Evolutionary conservation across 1,140 invertebrate genomes (phyloP).

Genomic region (Calliopsis andreniformis): DNA sequence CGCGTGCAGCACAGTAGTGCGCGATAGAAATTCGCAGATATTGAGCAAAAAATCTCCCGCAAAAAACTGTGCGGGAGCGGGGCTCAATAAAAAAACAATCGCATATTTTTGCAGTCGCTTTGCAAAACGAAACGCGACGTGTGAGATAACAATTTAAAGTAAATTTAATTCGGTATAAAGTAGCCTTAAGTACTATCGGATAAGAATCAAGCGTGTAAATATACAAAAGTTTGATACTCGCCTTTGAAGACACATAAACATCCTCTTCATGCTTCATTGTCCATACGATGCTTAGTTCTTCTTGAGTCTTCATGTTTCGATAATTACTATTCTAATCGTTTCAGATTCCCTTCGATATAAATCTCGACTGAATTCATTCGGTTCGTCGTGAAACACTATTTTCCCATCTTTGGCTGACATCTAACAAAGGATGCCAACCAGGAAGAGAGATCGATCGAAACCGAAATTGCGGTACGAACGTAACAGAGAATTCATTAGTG

Average conservation of each 20-base stretch:
- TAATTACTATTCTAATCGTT: constrained; percentile 38
- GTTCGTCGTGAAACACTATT: constrained; percentile 38
- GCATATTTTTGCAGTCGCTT: neutral
- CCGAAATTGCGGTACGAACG: constrained; percentile 16
- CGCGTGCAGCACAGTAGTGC: constrained; percentile 7
- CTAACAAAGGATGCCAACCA: constrained; percentile 12
- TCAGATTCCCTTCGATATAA: constrained; percentile 5
- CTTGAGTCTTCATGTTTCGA: constrained; percentile 44
- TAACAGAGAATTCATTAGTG: constrained; percentile 26
- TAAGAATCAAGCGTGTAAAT: constrained; percentile 16
- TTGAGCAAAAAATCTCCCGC: constrained; percentile 11
- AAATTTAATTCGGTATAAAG: neutral
- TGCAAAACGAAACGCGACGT: neutral
- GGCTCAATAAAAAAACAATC: constrained; percentile 13
- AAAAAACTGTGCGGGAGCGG: neutral
- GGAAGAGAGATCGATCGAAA: constrained; percentile 9
- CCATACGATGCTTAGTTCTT: constrained; percentile 32
- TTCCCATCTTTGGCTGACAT: neutral
- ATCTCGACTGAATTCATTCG: neutral
- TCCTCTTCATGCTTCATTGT: constrained; percentile 51
- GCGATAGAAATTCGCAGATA: neutral
- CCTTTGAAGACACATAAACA: constrained; percentile 57
- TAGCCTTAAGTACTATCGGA: constrained; percentile 9
- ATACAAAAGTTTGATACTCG: constrained; percentile 70
- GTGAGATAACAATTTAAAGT: neutral